Conservation (phyloP, 2,113 vertebrate species). For the Dascyllus trimaculatus region DNA sequence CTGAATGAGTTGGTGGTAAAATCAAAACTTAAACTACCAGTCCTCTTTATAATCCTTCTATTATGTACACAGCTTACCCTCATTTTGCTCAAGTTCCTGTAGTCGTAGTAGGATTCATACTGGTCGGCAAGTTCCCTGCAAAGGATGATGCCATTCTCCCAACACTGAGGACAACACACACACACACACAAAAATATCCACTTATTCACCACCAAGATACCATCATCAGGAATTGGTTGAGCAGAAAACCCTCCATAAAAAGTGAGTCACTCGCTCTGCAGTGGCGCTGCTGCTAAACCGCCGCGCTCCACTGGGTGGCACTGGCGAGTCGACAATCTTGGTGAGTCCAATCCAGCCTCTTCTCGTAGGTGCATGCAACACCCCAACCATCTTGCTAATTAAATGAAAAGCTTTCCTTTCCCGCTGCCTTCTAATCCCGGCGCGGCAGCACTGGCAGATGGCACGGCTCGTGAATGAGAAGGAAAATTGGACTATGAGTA, state of each 20-base stretch:
- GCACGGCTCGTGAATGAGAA: constrained; percentile 56
- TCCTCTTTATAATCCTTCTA: neutral
- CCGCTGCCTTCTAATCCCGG: constrained; percentile 57
- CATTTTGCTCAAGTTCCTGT: constrained; percentile 99
- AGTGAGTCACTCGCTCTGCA: neutral
- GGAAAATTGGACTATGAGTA: constrained; percentile 66
- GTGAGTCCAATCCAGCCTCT: neutral
- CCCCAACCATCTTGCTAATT: constrained; percentile 73
- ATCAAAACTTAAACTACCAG: no score
- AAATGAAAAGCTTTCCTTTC: constrained; percentile 74
- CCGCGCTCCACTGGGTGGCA: constrained; percentile 73
- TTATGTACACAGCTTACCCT: constrained; percentile 85
- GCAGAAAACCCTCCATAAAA: neutral
- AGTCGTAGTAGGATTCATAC: constrained; percentile 98
- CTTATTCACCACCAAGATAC: neutral
- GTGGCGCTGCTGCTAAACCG: constrained; percentile 5
- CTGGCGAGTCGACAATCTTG: constrained; percentile 48
- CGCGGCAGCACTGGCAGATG: constrained; percentile 67
- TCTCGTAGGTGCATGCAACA: constrained; percentile 45
- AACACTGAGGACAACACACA: constrained; percentile 86
- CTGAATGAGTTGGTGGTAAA: neutral
- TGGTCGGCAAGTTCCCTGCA: constrained; percentile 98
- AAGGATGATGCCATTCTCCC: constrained; percentile 98
- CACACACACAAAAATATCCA: constrained; percentile 22
- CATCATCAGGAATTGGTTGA: neutral